A percentile compares a stretch with the other conserved stretches of the same genome.
Evolutionary conservation across 2,888 invertebrate species (phyloP).

Genomic region (Leucania comma): DNA sequence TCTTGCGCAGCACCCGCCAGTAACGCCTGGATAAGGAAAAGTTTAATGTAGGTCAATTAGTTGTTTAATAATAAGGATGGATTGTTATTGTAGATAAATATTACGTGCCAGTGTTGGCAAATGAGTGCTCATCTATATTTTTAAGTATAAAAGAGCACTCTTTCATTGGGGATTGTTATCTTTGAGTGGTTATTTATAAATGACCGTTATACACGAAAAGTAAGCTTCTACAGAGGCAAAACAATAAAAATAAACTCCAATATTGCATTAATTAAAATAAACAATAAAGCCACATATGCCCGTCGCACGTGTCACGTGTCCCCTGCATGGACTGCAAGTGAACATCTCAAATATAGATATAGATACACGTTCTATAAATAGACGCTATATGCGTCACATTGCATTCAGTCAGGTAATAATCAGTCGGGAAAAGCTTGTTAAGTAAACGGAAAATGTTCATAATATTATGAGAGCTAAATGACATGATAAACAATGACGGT

Average conservation of each 20-base stretch:
- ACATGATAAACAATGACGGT: constrained; percentile 9
- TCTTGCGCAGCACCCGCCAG: constrained; percentile 94
- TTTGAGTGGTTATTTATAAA: neutral
- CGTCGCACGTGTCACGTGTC: constrained; percentile 50
- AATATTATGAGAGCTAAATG: constrained; percentile 1
- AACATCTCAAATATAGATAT: constrained; percentile 23
- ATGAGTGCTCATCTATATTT: neutral
- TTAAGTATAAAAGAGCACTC: too few species aligned
- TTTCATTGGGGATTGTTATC: neutral
- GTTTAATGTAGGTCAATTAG: constrained; percentile 7
- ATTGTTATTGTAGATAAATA: neutral
- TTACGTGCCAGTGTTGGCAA: neutral
- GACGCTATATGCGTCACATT: constrained; percentile 23
- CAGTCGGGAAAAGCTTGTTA: neutral
- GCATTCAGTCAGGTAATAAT: constrained; percentile 13
- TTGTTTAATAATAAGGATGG: constrained; percentile 1
- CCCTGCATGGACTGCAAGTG: constrained; percentile 32
- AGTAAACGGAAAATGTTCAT: constrained; percentile 16
- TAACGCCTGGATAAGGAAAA: constrained; percentile 91
- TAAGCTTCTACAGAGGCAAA: too few species aligned
- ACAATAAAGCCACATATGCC: constrained; percentile 17
- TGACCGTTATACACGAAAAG: neutral
- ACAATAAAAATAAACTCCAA: too few species aligned
- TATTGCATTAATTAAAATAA: constrained; percentile 5
- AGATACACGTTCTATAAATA: constrained; percentile 44